Evolutionary conservation across 2,888 invertebrate species (phyloP).

Genomic region (Zhengitettix transpicula): DNA sequence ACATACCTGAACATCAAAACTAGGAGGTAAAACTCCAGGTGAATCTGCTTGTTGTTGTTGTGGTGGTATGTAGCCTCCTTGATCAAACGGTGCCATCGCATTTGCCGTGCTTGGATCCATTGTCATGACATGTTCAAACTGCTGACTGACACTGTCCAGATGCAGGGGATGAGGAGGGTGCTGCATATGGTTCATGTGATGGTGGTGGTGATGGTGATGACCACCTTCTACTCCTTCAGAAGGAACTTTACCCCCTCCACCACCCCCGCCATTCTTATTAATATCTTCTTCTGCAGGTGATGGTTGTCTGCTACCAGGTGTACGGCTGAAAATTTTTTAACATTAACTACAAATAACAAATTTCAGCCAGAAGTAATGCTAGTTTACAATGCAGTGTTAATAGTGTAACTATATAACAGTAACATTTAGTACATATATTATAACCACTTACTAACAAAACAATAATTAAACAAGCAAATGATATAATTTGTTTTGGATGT

Average conservation of each 20-base stretch:
- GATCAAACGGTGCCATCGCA: slow-evolving; percentile 8
- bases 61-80: slow-evolving; percentile 6
- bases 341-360: too few relatives aligned
- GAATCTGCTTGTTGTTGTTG: slow-evolving; percentile 17
- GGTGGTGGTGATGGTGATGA: slow-evolving; percentile 5
- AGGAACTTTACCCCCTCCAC: slow-evolving; percentile 29
- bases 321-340: slow-evolving; percentile 43
- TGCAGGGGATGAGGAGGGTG: slow-evolving; percentile 11
- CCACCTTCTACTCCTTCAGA: neutral
- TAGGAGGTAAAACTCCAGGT: slow-evolving; percentile 29
- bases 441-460: too few relatives aligned
- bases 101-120: slow-evolving; percentile 13
- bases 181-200: slow-evolving; percentile 7
- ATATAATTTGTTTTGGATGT: too few relatives aligned
- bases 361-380: too few relatives aligned
- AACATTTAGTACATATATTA: too few relatives aligned
- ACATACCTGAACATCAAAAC: slow-evolving; percentile 66
- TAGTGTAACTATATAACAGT: too few relatives aligned
- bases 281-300: slow-evolving; percentile 78
- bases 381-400: too few relatives aligned
- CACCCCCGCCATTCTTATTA: slow-evolving; percentile 35
- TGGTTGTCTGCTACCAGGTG: slow-evolving; percentile 79
- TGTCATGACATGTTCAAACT: slow-evolving; percentile 19
- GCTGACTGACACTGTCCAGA: slow-evolving; percentile 12
- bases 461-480: too few relatives aligned